phyloP scores from a whole-genome alignment of 2,797 vertebrate species.

The Mormyrops attenuatus region DNA sequence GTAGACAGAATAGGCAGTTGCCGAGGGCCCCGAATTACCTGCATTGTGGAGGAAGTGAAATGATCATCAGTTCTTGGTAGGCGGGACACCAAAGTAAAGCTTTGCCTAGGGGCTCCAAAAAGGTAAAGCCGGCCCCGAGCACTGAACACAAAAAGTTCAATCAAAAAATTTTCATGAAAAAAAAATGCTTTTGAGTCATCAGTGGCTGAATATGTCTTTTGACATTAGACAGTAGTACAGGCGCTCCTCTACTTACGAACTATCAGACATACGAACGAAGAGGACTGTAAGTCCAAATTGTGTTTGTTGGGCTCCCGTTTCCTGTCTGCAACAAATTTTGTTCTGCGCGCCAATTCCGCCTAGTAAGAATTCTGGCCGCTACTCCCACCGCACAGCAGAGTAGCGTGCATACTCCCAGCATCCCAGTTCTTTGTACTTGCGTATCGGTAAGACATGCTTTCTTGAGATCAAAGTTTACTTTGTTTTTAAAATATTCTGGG shows the following conservation, averaged over 20 bases:
- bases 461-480: background rate
- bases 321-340: background rate
- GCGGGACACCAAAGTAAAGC: background rate
- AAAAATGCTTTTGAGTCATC: too few species aligned
- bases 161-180: too few species aligned
- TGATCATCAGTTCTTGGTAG: background rate
- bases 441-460: background rate
- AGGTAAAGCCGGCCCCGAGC: background rate
- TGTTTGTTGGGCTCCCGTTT: background rate
- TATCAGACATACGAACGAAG: background rate
- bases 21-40: background rate
- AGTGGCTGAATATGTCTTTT: background rate
- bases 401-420: background rate
- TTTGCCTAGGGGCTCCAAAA: background rate
- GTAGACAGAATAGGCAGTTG: background rate
- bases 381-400: background rate
- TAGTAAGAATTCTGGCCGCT: background rate
- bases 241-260: background rate
- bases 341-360: background rate
- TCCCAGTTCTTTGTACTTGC: background rate
- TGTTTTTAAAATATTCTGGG: background rate
- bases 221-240: background rate
- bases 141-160: background rate
- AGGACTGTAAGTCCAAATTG: background rate
- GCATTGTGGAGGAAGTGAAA: background rate